A percentile compares a stretch with the other conserved stretches of the same genome.
Conservation (phyloP, 1,140 invertebrate genomes). For the Pogonomyrmex barbatus region DNA sequence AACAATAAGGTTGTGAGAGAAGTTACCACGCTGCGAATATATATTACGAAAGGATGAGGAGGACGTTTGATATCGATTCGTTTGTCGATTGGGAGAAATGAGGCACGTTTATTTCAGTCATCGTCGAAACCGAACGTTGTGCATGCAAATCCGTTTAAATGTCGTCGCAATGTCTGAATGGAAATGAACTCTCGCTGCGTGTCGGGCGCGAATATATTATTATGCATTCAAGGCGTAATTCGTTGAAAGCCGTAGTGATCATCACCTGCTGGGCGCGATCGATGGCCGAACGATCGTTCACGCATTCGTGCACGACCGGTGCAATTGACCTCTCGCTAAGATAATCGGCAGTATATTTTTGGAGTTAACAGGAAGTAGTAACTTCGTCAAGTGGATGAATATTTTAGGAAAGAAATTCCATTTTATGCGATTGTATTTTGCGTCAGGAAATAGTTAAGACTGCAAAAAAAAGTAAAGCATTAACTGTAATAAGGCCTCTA, state of each 20-base stretch:
- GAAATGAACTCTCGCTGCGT: constrained; percentile 76
- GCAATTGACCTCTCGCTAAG: constrained; percentile 57
- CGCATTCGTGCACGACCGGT: constrained; percentile 76
- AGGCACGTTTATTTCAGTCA: constrained; percentile 71
- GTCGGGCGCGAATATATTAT: constrained; percentile 72
- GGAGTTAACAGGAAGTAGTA: constrained; percentile 45
- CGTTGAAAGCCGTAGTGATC: constrained; percentile 76
- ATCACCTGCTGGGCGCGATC: constrained; percentile 74
- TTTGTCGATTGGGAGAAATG: constrained; percentile 47
- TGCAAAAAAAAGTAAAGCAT: constrained; percentile 23
- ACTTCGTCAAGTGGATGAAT: neutral
- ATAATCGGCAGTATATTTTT: constrained; percentile 66
- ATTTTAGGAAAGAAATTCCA: neutral
- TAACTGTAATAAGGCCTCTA: constrained; percentile 10
- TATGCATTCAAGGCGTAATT: constrained; percentile 81
- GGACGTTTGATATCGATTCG: neutral
- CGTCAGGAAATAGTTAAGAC: constrained; percentile 14
- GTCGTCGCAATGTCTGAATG: constrained; percentile 78
- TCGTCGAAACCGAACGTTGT: constrained; percentile 73
- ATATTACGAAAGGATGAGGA: neutral
- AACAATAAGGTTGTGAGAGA: neutral
- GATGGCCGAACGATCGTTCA: constrained; percentile 80
- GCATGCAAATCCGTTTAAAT: constrained; percentile 84
- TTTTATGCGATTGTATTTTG: neutral
- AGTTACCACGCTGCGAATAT: neutral